Percentiles rank a stretch among this genome's conserved stretches.
Conservation (phyloP, 1,140 invertebrate species). For the Drosophila triauraria region DNA sequence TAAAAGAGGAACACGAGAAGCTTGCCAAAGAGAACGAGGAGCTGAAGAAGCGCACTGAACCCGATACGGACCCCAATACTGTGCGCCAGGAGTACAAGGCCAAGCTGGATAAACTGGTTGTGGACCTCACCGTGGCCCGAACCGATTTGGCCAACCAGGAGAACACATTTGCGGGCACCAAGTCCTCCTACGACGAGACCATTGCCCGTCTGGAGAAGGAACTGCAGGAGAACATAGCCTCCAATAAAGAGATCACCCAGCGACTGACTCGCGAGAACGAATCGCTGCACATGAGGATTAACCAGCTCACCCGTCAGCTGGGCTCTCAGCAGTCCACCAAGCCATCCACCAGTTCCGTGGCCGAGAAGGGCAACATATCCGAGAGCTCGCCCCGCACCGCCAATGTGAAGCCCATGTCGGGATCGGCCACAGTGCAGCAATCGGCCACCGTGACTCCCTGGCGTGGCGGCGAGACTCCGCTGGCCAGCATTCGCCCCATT, state of each 20-base stretch:
- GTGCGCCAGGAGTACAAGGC: slow-evolving; percentile 86
- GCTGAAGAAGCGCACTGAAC: slow-evolving; percentile 86
- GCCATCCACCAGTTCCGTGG: slow-evolving; percentile 88
- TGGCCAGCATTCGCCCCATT: slow-evolving; percentile 97
- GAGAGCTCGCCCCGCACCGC: slow-evolving; percentile 93
- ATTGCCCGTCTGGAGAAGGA: slow-evolving; percentile 92
- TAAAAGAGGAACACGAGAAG: slow-evolving; percentile 88
- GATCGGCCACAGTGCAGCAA: slow-evolving; percentile 86
- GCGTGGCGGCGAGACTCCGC: slow-evolving; percentile 90
- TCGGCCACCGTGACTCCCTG: slow-evolving; percentile 87
- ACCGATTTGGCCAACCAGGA: slow-evolving; percentile 87
- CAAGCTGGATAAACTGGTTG: slow-evolving; percentile 60
- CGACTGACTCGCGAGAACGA: slow-evolving; percentile 90
- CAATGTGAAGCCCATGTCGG: slow-evolving; percentile 97
- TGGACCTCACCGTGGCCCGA: slow-evolving; percentile 83
- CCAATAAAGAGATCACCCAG: slow-evolving; percentile 88
- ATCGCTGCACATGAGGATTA: slow-evolving; percentile 89
- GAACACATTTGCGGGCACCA: slow-evolving; percentile 87
- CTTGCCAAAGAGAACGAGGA: slow-evolving; percentile 90
- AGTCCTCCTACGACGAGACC: slow-evolving; percentile 90
- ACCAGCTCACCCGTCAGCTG: slow-evolving; percentile 92
- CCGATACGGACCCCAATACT: slow-evolving; percentile 60
- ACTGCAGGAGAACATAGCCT: slow-evolving; percentile 88
- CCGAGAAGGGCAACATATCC: slow-evolving; percentile 89
- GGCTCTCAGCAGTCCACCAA: slow-evolving; percentile 90